Percentiles rank a stretch among this genome's conserved stretches.
These are phyloP conservation scores for Myotis brandtii DNA, from an alignment of 2,113 vertebrate species.

Conservation along the genomic window DNA sequence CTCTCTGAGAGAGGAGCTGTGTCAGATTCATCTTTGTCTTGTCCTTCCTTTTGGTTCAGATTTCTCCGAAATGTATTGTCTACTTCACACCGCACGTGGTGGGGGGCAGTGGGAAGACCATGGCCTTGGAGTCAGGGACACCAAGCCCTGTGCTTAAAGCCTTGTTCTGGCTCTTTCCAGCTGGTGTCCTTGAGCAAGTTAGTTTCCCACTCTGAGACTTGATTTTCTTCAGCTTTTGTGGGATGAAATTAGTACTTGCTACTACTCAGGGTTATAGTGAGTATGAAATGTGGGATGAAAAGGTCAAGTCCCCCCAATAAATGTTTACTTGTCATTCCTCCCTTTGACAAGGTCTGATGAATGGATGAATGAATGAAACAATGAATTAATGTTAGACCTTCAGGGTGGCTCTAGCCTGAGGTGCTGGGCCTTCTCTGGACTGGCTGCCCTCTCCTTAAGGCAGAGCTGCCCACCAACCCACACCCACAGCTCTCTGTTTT, in stretches of 20 bases:
- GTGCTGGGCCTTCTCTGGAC: background rate
- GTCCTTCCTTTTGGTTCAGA: background rate
- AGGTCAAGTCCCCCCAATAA: background rate
- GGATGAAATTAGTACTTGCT: background rate
- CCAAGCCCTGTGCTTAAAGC: background rate
- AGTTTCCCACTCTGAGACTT: background rate
- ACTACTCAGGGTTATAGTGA: background rate
- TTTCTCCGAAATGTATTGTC: background rate
- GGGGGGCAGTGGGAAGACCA: background rate
- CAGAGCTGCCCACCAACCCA: background rate
- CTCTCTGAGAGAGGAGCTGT: background rate
- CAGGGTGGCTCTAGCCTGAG: background rate
- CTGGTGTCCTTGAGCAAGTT: background rate
- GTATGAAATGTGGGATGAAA: slow-evolving; percentile 22
- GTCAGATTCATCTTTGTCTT: background rate
- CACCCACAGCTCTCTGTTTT: background rate
- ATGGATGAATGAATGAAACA: background rate
- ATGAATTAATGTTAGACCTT: background rate
- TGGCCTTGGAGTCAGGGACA: background rate
- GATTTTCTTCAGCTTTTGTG: slow-evolving; percentile 24
- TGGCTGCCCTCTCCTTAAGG: background rate
- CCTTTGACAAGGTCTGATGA: background rate
- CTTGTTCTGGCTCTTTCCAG: background rate
- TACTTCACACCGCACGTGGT: background rate
- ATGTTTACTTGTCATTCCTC: background rate